Conservation (phyloP, 2,888 invertebrate genomes). For the Brenthis hecate region DNA sequence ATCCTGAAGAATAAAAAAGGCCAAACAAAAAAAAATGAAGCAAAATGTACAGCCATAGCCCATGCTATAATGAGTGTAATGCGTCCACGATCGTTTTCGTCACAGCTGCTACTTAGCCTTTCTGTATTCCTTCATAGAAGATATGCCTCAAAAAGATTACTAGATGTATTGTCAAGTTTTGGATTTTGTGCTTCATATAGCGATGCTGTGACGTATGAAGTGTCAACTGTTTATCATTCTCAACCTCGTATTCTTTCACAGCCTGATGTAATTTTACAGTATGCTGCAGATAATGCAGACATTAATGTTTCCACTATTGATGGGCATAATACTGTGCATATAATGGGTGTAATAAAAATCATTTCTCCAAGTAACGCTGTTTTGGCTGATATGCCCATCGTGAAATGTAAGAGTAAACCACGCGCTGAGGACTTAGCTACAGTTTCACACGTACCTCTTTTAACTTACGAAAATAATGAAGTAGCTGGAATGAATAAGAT, state of each 20-base stretch:
- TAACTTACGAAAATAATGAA: constrained; percentile 45
- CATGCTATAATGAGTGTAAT: too few species aligned
- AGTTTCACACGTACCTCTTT: constrained; percentile 48
- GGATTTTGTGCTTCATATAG: constrained; percentile 44
- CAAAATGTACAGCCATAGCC: too few species aligned
- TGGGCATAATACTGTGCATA: constrained; percentile 40
- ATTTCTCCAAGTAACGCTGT: constrained; percentile 35
- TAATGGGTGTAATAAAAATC: constrained; percentile 41
- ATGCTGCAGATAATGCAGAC: constrained; percentile 43
- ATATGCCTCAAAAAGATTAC: too few species aligned
- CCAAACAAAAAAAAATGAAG: too few species aligned
- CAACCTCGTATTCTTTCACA: constrained; percentile 41
- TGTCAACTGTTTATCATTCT: constrained; percentile 42
- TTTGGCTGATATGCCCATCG: constrained; percentile 28
- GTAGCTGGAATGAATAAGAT: constrained; percentile 45
- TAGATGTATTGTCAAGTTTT: constrained; percentile 39
- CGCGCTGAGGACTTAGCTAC: constrained; percentile 45
- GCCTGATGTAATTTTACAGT: constrained; percentile 40
- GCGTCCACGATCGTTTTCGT: too few species aligned
- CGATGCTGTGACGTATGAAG: constrained; percentile 41
- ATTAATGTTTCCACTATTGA: constrained; percentile 43
- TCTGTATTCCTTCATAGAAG: too few species aligned
- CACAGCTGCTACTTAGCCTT: too few species aligned
- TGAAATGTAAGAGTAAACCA: constrained; percentile 28
- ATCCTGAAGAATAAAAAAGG: too few species aligned